Percentiles rank a stretch among this genome's conserved stretches.
Conservation (phyloP, 2,888 invertebrate species). For the Ormyrus thymus region DNA sequence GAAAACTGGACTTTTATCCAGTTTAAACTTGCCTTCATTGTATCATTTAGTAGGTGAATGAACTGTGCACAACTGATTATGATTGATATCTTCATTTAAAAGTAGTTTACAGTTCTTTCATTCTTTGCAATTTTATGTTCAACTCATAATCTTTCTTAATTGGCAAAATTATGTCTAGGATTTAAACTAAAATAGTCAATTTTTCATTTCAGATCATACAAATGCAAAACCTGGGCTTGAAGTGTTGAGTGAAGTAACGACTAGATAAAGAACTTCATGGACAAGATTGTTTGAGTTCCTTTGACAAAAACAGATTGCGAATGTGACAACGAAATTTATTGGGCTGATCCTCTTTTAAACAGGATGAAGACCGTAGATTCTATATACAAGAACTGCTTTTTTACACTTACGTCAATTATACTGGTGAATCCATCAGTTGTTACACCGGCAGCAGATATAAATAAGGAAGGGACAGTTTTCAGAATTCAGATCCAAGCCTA, state of each 20-base stretch:
- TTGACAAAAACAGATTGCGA: neutral
- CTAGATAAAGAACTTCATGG: conserved; percentile 20
- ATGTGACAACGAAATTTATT: conserved; percentile 29
- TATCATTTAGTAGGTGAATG: conserved; percentile 26
- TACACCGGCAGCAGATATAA: conserved; percentile 24
- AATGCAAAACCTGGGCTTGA: neutral
- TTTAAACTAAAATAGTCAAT: neutral
- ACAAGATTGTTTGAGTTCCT: conserved; percentile 4
- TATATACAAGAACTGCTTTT: neutral
- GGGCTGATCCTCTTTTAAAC: conserved; percentile 18
- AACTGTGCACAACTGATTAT: conserved; percentile 23
- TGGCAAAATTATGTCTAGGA: no score
- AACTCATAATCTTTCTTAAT: no score
- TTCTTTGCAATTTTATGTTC: no score
- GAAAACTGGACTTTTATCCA: conserved; percentile 35
- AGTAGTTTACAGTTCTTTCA: neutral
- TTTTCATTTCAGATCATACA: conserved; percentile 33
- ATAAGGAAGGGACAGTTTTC: neutral
- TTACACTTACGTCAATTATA: conserved; percentile 15
- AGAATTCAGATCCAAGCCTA: conserved; percentile 31
- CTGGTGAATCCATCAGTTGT: conserved; percentile 23
- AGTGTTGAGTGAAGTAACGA: conserved; percentile 9
- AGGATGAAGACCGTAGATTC: conserved; percentile 45
- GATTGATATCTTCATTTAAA: conserved; percentile 1
- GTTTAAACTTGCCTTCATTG: conserved; percentile 39